These are phyloP conservation scores for Hanleya hanleyi DNA, from an alignment of 2,888 invertebrate genomes.

Conservation along the genomic window DNA sequence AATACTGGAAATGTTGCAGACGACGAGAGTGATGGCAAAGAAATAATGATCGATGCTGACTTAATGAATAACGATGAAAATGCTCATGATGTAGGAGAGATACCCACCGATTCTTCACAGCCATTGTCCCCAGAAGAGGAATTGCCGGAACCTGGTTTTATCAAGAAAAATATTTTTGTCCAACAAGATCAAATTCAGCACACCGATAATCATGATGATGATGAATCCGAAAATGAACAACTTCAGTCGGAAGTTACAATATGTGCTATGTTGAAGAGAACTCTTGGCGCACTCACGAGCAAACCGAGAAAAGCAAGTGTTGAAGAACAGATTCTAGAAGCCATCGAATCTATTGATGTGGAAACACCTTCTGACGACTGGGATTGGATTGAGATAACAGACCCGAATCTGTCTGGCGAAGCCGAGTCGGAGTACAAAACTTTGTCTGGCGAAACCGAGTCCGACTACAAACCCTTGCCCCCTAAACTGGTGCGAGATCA, in stretches of 20 bases:
- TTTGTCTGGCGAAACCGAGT: too few relatives aligned
- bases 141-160: not conserved
- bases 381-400: too few relatives aligned
- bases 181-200: not conserved
- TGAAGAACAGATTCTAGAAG: too few relatives aligned
- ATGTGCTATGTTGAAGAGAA: constrained; percentile 3
- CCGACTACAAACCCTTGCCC: too few relatives aligned
- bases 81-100: not conserved
- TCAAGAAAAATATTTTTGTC: not conserved
- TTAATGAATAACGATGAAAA: not conserved
- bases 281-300: not conserved
- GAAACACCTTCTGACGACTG: too few relatives aligned
- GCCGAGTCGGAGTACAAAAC: too few relatives aligned
- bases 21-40: not conserved
- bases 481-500: not conserved
- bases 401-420: too few relatives aligned
- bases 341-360: too few relatives aligned
- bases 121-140: not conserved
- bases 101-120: too few relatives aligned
- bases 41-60: too few relatives aligned
- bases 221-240: not conserved
- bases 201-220: not conserved
- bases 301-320: too few relatives aligned
- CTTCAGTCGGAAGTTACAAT: not conserved
- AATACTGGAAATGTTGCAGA: not conserved